Evolutionary conservation across 2,888 invertebrate genomes (phyloP).

Genomic region (Archips xylosteana): DNA sequence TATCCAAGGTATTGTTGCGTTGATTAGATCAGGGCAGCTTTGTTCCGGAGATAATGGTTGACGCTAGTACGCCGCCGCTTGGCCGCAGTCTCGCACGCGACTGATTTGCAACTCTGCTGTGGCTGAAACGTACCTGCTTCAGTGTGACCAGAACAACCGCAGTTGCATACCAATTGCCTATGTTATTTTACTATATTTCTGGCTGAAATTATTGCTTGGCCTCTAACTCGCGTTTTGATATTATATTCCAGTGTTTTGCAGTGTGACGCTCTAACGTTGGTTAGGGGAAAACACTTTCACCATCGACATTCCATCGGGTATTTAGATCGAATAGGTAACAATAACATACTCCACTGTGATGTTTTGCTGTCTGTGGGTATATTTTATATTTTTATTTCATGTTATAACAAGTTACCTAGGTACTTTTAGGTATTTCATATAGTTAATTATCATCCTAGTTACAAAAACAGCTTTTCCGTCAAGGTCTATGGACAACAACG

Average conservation of each 20-base stretch:
- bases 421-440: too few species aligned
- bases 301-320: neutral
- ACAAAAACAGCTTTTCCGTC: neutral
- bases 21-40: constrained; percentile 82
- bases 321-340: neutral
- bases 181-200: constrained; percentile 41
- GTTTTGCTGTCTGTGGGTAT: neutral
- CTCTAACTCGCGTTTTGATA: neutral
- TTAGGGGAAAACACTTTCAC: neutral
- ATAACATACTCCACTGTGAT: neutral
- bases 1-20: constrained; percentile 80
- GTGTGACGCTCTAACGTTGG: neutral
- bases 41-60: constrained; percentile 74
- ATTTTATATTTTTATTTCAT: neutral
- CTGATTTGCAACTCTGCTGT: constrained; percentile 57
- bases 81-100: constrained; percentile 69
- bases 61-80: constrained; percentile 59
- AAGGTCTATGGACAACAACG: constrained; percentile 13
- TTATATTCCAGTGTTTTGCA: neutral
- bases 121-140: constrained; percentile 55
- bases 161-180: constrained; percentile 53
- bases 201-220: neutral
- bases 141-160: constrained; percentile 52
- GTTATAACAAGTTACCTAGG: neutral
- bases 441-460: neutral